These are phyloP conservation scores for Syrmaticus mikado DNA, from an alignment of 2,113 vertebrate species.

Conservation along the genomic window DNA sequence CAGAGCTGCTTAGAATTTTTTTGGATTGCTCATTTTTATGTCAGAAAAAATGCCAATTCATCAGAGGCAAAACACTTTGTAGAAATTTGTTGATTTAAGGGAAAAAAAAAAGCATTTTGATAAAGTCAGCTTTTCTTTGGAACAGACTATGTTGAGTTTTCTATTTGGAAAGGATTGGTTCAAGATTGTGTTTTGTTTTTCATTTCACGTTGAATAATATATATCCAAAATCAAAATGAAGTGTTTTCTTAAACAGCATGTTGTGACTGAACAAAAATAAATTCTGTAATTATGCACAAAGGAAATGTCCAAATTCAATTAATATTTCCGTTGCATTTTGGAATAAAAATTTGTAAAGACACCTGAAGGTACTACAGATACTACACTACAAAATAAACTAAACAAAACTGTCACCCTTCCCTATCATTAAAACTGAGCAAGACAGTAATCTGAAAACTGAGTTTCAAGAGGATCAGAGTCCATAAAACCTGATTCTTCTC, in stretches of 20 bases:
- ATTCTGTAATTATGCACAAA: constrained; percentile 42
- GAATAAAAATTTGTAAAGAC: background rate
- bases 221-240: constrained; percentile 65
- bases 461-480: background rate
- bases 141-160: constrained; percentile 54
- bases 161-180: constrained; percentile 34
- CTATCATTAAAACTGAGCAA: background rate
- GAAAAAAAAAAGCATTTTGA: background rate
- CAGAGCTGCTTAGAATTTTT: constrained; percentile 42
- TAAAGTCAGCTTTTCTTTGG: constrained; percentile 69
- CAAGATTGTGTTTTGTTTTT: constrained; percentile 63
- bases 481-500: background rate
- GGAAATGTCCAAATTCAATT: constrained; percentile 19
- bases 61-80: constrained; percentile 52
- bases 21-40: constrained; percentile 55
- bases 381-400: background rate
- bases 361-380: no score
- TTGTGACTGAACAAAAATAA: constrained; percentile 53
- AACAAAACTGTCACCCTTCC: background rate
- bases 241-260: constrained; percentile 54
- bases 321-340: constrained; percentile 6
- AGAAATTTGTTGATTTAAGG: constrained; percentile 62
- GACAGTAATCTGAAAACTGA: background rate
- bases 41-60: constrained; percentile 70
- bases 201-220: constrained; percentile 65